phyloP scores from a whole-genome alignment of 2,113 vertebrate genomes.

The Apaloderma vittatum region DNA sequence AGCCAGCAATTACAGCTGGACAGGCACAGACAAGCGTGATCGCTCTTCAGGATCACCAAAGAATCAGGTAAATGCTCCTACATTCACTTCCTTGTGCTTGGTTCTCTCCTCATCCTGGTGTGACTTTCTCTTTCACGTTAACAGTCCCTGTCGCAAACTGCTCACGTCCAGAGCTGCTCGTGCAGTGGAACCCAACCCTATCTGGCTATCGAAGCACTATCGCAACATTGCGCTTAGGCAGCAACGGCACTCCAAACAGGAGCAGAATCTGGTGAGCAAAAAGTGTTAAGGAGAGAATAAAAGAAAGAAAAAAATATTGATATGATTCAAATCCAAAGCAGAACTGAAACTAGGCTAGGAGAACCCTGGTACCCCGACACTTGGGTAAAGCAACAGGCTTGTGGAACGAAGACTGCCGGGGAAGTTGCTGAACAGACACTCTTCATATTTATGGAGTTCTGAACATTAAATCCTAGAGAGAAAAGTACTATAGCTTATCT shows the following conservation, averaged over 20 bases:
- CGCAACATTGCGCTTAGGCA: background rate
- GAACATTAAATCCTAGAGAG: background rate
- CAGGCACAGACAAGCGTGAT: background rate
- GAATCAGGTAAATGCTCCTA: rapidly evolving
- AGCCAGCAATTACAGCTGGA: background rate
- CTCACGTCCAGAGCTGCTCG: background rate
- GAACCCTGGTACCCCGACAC: background rate
- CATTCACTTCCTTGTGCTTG: background rate
- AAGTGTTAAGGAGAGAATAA: background rate
- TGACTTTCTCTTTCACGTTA: background rate
- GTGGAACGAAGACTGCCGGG: background rate
- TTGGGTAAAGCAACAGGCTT: background rate
- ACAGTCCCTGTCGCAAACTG: background rate
- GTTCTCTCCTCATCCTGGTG: background rate
- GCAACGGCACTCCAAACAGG: background rate
- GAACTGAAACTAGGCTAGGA: background rate
- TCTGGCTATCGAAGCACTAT: background rate
- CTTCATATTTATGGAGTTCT: background rate
- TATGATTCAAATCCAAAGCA: background rate
- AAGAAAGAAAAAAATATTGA: background rate
- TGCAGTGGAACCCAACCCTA: background rate
- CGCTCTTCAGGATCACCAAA: background rate
- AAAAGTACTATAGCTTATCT: background rate
- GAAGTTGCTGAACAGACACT: background rate
- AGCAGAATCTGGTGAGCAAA: background rate